Evolutionary conservation across 1,140 invertebrate genomes (phyloP).

Genomic region (Drosophila pectinifera): DNA sequence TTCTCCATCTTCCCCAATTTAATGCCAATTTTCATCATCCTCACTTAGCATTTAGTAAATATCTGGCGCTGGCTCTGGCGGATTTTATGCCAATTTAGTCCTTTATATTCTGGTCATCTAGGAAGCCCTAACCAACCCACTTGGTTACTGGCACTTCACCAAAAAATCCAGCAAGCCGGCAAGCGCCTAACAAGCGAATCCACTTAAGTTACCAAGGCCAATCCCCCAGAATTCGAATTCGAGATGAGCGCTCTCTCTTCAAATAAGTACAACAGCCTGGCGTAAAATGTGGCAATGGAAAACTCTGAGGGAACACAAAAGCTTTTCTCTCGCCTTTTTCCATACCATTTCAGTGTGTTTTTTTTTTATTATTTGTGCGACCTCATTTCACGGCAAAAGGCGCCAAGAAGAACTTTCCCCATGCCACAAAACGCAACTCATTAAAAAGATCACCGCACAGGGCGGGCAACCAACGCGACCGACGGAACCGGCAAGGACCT

Average conservation of each 20-base stretch:
- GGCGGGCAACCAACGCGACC: constrained; percentile 36
- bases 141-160: constrained; percentile 43
- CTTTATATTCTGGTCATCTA: constrained; percentile 34
- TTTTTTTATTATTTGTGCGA: constrained; percentile 38
- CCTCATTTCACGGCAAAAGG: constrained; percentile 71
- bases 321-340: constrained; percentile 39
- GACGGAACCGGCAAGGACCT: constrained; percentile 28
- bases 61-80: neutral
- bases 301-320: constrained; percentile 44
- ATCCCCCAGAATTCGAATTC: constrained; percentile 46
- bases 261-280: constrained; percentile 38
- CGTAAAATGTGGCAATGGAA: constrained; percentile 31
- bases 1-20: neutral
- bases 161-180: constrained; percentile 8
- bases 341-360: constrained; percentile 10
- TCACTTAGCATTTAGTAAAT: constrained; percentile 20
- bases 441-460: constrained; percentile 75
- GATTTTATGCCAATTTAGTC: constrained; percentile 47
- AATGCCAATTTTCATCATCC: constrained; percentile 34
- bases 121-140: constrained; percentile 23
- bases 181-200: constrained; percentile 50
- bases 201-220: constrained; percentile 60
- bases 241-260: constrained; percentile 38
- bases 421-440: constrained; percentile 75
- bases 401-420: constrained; percentile 67